phyloP scores from a whole-genome alignment of 2,888 invertebrate genomes.

The Eucriotettix oculatus region DNA sequence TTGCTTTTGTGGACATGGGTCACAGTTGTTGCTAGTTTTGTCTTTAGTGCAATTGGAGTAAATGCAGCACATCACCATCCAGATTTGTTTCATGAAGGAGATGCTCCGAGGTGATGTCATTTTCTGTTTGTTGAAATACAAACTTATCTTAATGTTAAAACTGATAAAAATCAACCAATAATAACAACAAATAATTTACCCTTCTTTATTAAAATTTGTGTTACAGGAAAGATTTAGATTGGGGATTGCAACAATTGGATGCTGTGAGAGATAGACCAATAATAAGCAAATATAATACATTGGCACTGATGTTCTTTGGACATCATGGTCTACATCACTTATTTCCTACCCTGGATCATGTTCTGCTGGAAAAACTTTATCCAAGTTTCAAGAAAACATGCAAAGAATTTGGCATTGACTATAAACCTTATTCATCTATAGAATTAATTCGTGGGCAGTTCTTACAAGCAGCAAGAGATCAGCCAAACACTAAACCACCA shows the following conservation, averaged over 20 bases:
- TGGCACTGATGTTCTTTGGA: constrained; percentile 56
- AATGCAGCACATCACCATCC: constrained; percentile 70
- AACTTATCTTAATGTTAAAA: too few species aligned
- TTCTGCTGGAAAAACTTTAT: constrained; percentile 45
- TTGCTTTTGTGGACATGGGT: constrained; percentile 38
- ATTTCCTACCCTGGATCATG: constrained; percentile 66
- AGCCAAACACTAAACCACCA: constrained; percentile 22
- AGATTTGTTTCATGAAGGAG: constrained; percentile 62
- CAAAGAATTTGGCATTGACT: constrained; percentile 39
- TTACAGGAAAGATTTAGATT: constrained; percentile 43
- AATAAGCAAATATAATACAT: constrained; percentile 44
- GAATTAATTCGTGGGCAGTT: constrained; percentile 50
- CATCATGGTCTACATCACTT: constrained; percentile 66
- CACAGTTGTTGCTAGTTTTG: constrained; percentile 35
- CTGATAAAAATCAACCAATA: too few species aligned
- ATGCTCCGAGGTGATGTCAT: constrained; percentile 34
- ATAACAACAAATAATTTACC: too few species aligned
- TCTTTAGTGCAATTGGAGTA: constrained; percentile 44
- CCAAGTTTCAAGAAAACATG: constrained; percentile 44
- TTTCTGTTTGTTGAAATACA: background rate
- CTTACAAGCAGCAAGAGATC: constrained; percentile 34
- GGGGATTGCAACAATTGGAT: constrained; percentile 63
- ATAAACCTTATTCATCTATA: constrained; percentile 28
- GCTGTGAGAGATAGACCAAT: constrained; percentile 54
- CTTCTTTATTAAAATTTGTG: too few species aligned